Conservation (phyloP, 2,888 invertebrate species). For the Melipona beecheii region DNA sequence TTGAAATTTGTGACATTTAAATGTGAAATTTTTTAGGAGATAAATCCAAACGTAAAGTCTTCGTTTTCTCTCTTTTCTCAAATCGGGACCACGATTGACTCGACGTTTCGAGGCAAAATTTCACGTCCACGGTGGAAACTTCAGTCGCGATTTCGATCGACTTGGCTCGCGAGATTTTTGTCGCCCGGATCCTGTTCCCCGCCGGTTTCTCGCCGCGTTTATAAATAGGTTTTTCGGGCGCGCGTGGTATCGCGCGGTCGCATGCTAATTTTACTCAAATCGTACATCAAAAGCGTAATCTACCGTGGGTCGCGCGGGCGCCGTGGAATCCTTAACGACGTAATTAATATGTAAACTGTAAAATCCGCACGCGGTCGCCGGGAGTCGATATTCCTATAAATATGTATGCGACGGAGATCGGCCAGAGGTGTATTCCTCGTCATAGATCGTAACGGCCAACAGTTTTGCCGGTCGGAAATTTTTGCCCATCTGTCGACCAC, state of each 20-base stretch:
- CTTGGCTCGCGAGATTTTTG: background rate
- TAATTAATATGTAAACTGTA: slow-evolving; percentile 81
- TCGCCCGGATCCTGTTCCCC: background rate
- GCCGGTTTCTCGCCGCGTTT: background rate
- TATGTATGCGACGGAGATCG: slow-evolving; percentile 78
- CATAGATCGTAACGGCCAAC: slow-evolving; percentile 28
- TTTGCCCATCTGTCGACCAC: background rate
- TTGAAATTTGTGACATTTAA: too few species aligned
- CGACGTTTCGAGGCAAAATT: background rate
- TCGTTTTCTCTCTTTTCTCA: too few species aligned
- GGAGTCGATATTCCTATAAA: slow-evolving; percentile 74
- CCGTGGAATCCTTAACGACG: slow-evolving; percentile 72
- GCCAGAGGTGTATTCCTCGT: slow-evolving; percentile 54
- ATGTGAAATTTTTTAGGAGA: too few species aligned
- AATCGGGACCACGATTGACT: too few species aligned
- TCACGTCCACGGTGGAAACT: background rate
- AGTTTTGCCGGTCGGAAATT: background rate
- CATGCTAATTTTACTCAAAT: slow-evolving; percentile 53
- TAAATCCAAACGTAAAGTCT: too few species aligned
- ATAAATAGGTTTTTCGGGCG: slow-evolving; percentile 39
- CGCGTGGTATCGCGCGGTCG: slow-evolving; percentile 2
- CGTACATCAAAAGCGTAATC: slow-evolving; percentile 61
- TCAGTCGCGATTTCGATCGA: background rate
- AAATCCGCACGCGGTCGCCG: slow-evolving; percentile 61
- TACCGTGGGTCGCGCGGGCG: slow-evolving; percentile 38